Percentiles rank a stretch among this genome's conserved stretches.
Evolutionary conservation across 2,888 invertebrate species (phyloP).

Genomic region (Cybosia mesomella): DNA sequence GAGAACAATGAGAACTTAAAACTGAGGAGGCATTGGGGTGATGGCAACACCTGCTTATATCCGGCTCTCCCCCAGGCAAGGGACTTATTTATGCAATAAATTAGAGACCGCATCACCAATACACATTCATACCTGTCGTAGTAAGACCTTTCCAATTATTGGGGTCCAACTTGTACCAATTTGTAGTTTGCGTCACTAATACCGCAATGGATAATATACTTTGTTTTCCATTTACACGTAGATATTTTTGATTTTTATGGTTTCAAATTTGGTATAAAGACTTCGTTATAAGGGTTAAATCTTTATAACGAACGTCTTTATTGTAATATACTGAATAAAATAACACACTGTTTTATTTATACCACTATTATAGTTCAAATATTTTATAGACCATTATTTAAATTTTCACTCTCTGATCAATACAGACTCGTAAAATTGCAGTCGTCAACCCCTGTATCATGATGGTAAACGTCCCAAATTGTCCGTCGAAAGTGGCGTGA

Average conservation of each 20-base stretch:
- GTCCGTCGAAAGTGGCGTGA: constrained; percentile 53
- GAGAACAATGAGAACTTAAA: constrained; percentile 58
- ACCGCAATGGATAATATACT: constrained; percentile 35
- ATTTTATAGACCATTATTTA: not conserved
- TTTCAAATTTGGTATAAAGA: not conserved
- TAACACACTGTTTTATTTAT: not conserved
- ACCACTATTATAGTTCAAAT: not conserved
- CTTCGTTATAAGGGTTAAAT: not conserved
- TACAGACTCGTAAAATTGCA: constrained; percentile 24
- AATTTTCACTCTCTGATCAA: not conserved
- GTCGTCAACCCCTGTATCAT: constrained; percentile 30
- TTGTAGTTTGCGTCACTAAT: constrained; percentile 41
- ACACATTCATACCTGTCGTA: constrained; percentile 56
- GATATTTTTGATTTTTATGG: not conserved
- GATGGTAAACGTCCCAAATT: constrained; percentile 39
- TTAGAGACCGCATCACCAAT: constrained; percentile 61
- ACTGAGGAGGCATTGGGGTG: constrained; percentile 41
- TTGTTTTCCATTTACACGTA: constrained; percentile 21
- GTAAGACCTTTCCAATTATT: constrained; percentile 59
- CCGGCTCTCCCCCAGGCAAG: constrained; percentile 42
- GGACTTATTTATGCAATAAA: constrained; percentile 68
- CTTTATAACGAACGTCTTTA: too few species aligned
- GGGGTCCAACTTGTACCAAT: constrained; percentile 47
- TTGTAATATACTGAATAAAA: not conserved
- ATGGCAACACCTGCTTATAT: constrained; percentile 60